Evolutionary conservation across 2,888 invertebrate species (phyloP).

Genomic region (Tethea ocularis): DNA sequence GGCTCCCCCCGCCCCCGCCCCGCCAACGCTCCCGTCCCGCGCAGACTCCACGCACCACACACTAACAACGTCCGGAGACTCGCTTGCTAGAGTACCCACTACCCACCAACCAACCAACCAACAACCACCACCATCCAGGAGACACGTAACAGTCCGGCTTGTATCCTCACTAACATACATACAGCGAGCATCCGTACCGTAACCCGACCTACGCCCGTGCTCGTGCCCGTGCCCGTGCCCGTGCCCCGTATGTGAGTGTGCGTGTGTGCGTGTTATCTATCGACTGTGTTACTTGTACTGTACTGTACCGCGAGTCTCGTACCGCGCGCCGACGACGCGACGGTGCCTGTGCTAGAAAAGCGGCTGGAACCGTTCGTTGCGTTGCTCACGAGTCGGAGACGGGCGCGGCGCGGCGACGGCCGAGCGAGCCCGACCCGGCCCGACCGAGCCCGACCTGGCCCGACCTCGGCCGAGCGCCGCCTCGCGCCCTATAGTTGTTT

Average conservation of each 20-base stretch:
- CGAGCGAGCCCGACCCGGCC: constrained; percentile 21
- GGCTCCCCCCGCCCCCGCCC: constrained; percentile 12
- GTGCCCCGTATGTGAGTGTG: constrained; percentile 74
- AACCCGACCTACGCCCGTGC: constrained; percentile 31
- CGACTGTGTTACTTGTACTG: constrained; percentile 50
- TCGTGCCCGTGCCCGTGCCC: constrained; percentile 36
- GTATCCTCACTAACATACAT: constrained; percentile 54
- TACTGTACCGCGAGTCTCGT: constrained; percentile 24
- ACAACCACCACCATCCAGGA: constrained; percentile 15
- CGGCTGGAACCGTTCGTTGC: constrained; percentile 66
- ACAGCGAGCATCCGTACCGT: constrained; percentile 29
- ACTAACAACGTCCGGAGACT: constrained; percentile 49
- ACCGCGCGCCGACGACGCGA: constrained; percentile 42
- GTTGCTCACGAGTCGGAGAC: constrained; percentile 50
- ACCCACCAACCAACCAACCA: constrained; percentile 7
- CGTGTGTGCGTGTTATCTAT: constrained; percentile 69
- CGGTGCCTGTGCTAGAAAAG: constrained; percentile 82
- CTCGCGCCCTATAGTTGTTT: constrained; percentile 60
- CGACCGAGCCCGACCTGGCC: constrained; percentile 42
- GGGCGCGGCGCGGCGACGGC: constrained; percentile 36
- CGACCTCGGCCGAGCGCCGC: constrained; percentile 46
- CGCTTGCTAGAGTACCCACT: constrained; percentile 38
- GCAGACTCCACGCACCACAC: constrained; percentile 37
- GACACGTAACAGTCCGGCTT: constrained; percentile 58
- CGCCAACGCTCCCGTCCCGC: constrained; percentile 16